Evolutionary conservation across 1,140 invertebrate genomes (phyloP).

Genomic region (Ctenoplectra terminalis): DNA sequence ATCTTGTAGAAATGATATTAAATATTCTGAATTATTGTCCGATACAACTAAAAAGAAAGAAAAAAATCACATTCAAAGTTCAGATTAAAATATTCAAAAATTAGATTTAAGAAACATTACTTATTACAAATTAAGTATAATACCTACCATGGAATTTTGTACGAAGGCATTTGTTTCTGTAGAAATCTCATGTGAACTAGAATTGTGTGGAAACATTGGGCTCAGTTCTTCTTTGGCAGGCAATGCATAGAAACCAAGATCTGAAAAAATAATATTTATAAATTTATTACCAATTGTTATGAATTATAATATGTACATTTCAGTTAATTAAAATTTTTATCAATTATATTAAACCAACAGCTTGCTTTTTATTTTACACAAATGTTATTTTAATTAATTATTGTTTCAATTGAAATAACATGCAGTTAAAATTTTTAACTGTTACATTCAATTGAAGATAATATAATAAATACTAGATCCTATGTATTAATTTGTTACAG

Average conservation of each 20-base stretch:
- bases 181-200: slow-evolving; percentile 86
- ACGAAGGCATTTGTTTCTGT: slow-evolving; percentile 85
- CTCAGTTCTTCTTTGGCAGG: slow-evolving; percentile 86
- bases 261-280: slow-evolving; percentile 61
- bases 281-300: slow-evolving; percentile 1
- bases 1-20: too few relatives aligned
- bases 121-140: not conserved
- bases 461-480: not conserved
- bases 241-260: slow-evolving; percentile 85
- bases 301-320: too few relatives aligned
- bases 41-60: not conserved
- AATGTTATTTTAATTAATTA: too few relatives aligned
- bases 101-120: not conserved
- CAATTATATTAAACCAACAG: not conserved
- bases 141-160: slow-evolving; percentile 84
- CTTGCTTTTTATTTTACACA: not conserved
- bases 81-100: not conserved
- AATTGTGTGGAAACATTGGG: slow-evolving; percentile 86
- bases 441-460: not conserved
- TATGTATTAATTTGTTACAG: not conserved
- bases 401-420: too few relatives aligned
- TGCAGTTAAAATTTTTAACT: not conserved
- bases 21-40: too few relatives aligned
- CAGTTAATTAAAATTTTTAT: not conserved
- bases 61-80: not conserved